Conservation (phyloP, 2,797 vertebrate species). For the Cuniculus paca region DNA sequence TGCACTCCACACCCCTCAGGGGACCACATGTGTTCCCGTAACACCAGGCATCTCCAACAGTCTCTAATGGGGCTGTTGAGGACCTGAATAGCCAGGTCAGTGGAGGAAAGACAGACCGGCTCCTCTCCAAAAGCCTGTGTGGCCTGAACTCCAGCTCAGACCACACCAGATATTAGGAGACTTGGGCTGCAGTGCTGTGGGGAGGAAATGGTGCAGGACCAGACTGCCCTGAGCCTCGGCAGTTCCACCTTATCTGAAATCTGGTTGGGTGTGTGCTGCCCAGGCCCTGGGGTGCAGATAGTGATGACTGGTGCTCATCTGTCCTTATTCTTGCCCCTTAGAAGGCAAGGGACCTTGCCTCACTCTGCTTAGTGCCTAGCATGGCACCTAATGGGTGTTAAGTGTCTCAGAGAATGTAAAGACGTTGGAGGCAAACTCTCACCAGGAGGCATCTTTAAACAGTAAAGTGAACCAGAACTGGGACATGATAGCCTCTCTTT, state of each 20-base stretch:
- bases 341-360: background rate
- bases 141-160: background rate
- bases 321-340: background rate
- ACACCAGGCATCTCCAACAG: rapidly evolving
- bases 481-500: background rate
- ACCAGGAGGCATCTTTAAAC: background rate
- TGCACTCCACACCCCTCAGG: background rate
- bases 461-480: background rate
- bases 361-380: background rate
- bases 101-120: too few species aligned
- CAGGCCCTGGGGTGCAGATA: background rate
- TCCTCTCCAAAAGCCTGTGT: background rate
- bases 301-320: background rate
- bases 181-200: too few species aligned
- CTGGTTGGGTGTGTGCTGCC: background rate
- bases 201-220: background rate
- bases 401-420: background rate
- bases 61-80: background rate
- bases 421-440: background rate
- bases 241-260: background rate
- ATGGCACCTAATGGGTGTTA: background rate
- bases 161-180: background rate
- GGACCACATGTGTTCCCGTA: background rate
- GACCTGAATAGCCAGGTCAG: background rate
- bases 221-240: background rate